These are phyloP conservation scores for Dasysyrphus albostriatus DNA, from an alignment of 2,888 invertebrate species.

Conservation along the genomic window DNA sequence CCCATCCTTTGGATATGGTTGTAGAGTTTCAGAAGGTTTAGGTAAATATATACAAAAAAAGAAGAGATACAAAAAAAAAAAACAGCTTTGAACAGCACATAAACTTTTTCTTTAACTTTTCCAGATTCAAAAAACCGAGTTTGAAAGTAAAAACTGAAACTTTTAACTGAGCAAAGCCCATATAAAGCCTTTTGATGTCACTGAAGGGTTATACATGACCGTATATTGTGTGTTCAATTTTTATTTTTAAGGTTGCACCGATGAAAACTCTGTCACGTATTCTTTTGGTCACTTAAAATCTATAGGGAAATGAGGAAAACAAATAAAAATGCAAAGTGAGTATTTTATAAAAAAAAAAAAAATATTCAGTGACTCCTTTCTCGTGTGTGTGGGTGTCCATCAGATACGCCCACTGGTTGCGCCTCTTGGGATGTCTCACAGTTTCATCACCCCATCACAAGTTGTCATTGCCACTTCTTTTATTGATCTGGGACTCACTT, in stretches of 20 bases:
- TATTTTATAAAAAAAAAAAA: conserved; percentile 9
- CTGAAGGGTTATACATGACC: neutral
- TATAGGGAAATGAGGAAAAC: conserved; percentile 36
- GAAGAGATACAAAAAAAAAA: neutral
- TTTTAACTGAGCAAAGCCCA: neutral
- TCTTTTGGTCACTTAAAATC: conserved; percentile 39
- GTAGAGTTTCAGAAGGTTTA: neutral
- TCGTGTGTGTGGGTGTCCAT: neutral
- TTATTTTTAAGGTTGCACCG: conserved; percentile 27
- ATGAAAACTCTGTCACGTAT: conserved; percentile 29
- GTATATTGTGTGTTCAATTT: conserved; percentile 32
- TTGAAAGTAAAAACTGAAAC: conserved; percentile 20
- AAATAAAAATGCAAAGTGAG: conserved; percentile 66
- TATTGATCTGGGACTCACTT: conserved; percentile 43
- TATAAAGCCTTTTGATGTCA: neutral
- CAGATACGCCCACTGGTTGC: conserved; percentile 8
- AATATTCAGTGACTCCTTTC: neutral
- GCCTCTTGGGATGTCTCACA: conserved; percentile 30
- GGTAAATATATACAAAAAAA: neutral
- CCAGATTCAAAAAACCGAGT: conserved; percentile 1
- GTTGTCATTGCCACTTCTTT: conserved; percentile 20
- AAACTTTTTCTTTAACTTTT: conserved; percentile 2
- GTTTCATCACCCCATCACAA: conserved; percentile 47
- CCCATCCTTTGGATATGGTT: neutral
- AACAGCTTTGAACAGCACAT: neutral